Evolutionary conservation across 2,888 invertebrate genomes (phyloP).

Genomic region (Lepidocyrtinus sp.): DNA sequence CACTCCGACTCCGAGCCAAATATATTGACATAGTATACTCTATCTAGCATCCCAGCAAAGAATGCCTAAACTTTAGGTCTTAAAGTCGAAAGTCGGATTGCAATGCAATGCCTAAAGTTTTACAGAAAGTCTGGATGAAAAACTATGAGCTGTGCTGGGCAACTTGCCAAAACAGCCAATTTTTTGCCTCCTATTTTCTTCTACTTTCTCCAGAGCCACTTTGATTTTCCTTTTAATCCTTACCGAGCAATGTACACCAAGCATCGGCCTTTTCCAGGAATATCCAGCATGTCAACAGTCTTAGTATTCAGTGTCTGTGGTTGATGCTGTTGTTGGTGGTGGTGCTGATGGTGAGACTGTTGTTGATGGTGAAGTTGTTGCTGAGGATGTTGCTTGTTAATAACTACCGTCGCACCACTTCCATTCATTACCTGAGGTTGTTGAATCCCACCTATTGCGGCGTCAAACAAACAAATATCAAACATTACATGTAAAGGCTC

Average conservation of each 20-base stretch:
- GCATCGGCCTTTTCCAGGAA: slow-evolving; percentile 94
- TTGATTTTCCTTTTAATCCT: slow-evolving; percentile 72
- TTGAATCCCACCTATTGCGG: slow-evolving; percentile 58
- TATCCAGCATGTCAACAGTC: slow-evolving; percentile 89
- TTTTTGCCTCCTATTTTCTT: slow-evolving; percentile 37
- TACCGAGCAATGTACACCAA: slow-evolving; percentile 93
- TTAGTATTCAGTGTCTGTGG: slow-evolving; percentile 70
- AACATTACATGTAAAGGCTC: too few species aligned
- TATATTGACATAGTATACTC: too few species aligned
- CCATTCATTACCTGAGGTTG: slow-evolving; percentile 69
- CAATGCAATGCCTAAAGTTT: too few species aligned
- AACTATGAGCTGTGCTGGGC: slow-evolving; percentile 47
- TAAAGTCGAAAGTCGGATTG: too few species aligned
- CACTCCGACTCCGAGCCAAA: too few species aligned
- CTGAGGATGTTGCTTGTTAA: slow-evolving; percentile 53
- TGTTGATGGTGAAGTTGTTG: slow-evolving; percentile 50
- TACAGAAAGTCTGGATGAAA: too few species aligned
- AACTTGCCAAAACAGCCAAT: slow-evolving; percentile 47
- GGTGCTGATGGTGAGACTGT: slow-evolving; percentile 43
- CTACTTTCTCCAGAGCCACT: not conserved
- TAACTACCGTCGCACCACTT: slow-evolving; percentile 63
- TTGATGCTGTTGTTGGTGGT: slow-evolving; percentile 64
- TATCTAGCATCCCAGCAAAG: too few species aligned
- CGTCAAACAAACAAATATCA: not conserved
- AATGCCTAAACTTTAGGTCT: too few species aligned